phyloP scores from a whole-genome alignment of 2,113 vertebrate species.

The Hymenochirus boettgeri region DNA sequence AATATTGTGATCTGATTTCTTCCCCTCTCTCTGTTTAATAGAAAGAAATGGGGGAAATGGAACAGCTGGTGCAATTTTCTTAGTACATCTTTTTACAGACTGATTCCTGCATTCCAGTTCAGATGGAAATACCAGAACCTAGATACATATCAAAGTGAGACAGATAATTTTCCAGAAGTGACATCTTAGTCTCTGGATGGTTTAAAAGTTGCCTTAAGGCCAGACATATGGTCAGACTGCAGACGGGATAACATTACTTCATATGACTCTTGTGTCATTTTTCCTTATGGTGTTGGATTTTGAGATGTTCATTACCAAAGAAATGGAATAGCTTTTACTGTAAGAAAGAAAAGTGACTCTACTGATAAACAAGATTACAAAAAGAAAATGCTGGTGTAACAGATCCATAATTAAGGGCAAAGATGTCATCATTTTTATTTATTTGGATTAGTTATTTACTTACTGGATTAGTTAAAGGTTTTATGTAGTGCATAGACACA shows the following conservation, averaged over 20 bases:
- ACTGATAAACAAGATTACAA: not conserved
- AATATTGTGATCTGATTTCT: too few species aligned
- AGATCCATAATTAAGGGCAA: not conserved
- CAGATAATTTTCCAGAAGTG: conserved; percentile 48
- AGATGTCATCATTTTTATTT: too few species aligned
- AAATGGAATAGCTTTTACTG: conserved; percentile 11
- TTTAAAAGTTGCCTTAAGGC: conserved; percentile 28
- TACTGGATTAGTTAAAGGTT: too few species aligned
- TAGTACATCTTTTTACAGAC: conserved; percentile 27
- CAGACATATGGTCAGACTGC: conserved; percentile 37
- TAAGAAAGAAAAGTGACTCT: conserved; percentile 7
- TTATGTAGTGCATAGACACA: too few species aligned
- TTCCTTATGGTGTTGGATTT: conserved; percentile 25
- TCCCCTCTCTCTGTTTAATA: not conserved
- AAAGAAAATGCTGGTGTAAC: not conserved
- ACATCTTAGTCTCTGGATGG: conserved; percentile 47
- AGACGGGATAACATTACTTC: conserved; percentile 42
- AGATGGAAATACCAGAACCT: conserved; percentile 29
- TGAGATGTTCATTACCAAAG: conserved; percentile 9
- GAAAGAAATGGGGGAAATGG: not conserved
- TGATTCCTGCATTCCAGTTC: conserved; percentile 45
- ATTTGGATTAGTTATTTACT: too few species aligned
- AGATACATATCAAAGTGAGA: conserved; percentile 44
- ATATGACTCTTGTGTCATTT: conserved; percentile 29
- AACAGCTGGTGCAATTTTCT: conserved; percentile 25